Percentiles rank a stretch among this genome's conserved stretches.
Conservation (phyloP, 2,797 vertebrate genomes). For the Garrulus glandarius region DNA sequence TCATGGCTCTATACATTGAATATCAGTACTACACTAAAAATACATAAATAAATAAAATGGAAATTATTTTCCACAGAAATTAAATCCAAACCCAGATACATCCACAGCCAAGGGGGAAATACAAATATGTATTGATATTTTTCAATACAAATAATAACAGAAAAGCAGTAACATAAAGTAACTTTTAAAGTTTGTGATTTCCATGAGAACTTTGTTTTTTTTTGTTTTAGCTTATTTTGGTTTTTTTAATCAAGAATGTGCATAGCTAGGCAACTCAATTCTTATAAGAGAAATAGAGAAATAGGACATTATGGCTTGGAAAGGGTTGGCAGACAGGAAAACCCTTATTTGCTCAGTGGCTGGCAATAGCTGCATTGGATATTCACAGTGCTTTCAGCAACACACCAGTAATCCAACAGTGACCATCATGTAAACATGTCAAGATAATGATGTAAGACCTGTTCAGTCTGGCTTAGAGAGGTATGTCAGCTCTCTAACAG, state of each 20-base stretch:
- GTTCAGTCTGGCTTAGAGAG: not conserved
- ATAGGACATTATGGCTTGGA: not conserved
- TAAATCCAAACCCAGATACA: not conserved
- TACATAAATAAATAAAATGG: slow-evolving; percentile 39
- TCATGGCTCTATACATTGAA: not conserved
- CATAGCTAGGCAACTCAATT: not conserved
- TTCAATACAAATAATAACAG: not conserved
- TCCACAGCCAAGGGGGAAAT: not conserved
- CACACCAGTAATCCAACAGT: not conserved
- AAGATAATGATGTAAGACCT: not conserved
- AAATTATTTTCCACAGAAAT: slow-evolving; percentile 28
- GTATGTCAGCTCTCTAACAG: not conserved
- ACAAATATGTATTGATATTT: not conserved
- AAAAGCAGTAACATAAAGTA: not conserved
- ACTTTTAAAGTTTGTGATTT: not conserved
- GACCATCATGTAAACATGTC: not conserved
- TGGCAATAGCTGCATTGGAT: not conserved
- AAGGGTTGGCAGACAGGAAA: not conserved
- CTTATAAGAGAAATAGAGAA: not conserved
- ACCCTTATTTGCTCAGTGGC: not conserved
- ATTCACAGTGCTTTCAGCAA: not conserved
- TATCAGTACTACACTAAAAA: not conserved
- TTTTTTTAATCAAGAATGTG: not conserved
- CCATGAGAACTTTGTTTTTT: not conserved
- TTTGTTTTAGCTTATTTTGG: not conserved